Base-by-base conservation (phyloP, 2,113 vertebrate genomes). In the Hydropotes inermis region DNA sequence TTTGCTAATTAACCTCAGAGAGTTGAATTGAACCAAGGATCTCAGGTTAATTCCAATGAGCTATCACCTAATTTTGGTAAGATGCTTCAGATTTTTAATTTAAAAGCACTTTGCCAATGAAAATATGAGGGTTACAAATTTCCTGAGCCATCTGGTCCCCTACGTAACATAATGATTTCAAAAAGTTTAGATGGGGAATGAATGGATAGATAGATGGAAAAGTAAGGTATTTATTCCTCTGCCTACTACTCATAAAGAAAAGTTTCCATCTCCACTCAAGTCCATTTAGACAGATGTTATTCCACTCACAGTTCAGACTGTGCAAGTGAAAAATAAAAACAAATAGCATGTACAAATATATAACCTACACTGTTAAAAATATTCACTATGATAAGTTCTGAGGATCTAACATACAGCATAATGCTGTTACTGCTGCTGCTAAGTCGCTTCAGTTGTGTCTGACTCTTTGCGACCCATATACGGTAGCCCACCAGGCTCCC, bases 31-130 rank as follows among this genome's bases (percentile, higher is more conserved):
- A 97, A 97, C 64, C 61, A 91, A 95, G 30, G 39, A 94, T 92
- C 86, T 98, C 83, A 95, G 94, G 93, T 94, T 98, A 95, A 94
- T 95, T 92, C 94, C 92, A 97, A 87, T 83, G 93, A 96, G 36
- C 78, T 91, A 61, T 87, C 67, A 93, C 76, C 82, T 97, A 97
- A 96, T 97, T 94, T 91, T 96, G 70, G 57, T 95, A 97, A 96
- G 70, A 95, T 89, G 70, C 84, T 97, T 95, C 67, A 96, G 78
- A 86, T 92, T 92, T 98, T 96, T 94, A 89, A 97, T 92, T 97
- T 95, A 91, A 97, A 96, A 96, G 39, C 55, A 95, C 28, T 97
- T 95, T 97, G n/a, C 57, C 92, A 95, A 97, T 94, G 55, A 95
- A 97, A 95, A 52, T 47, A 91, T 91, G 54, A 96, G 30, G 33